Percentiles rank a stretch among this genome's conserved stretches.
Evolutionary conservation across 2,113 vertebrate species (phyloP).

Genomic region (Oncorhynchus gorbuscha): DNA sequence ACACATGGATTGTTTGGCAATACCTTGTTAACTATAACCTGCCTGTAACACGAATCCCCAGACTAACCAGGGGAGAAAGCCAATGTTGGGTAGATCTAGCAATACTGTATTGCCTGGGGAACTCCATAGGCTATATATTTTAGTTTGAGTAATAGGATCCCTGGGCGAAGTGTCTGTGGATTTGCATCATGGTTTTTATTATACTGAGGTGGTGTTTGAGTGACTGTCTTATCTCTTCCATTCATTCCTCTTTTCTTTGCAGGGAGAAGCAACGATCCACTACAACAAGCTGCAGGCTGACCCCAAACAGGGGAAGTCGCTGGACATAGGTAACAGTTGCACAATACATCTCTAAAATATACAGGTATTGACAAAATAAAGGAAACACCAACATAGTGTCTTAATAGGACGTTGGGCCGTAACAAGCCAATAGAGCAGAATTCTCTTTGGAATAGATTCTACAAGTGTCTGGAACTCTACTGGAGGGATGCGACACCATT

Average conservation of each 20-base stretch:
- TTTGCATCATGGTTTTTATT: neutral
- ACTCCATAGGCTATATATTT: too few relatives aligned
- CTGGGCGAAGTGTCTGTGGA: too few relatives aligned
- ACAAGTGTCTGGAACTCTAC: too few relatives aligned
- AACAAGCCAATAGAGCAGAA: too few relatives aligned
- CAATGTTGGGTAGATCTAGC: neutral
- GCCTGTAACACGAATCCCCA: slow-evolving; percentile 1
- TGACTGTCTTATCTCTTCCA: neutral
- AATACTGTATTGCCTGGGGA: neutral
- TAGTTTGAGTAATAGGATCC: too few relatives aligned
- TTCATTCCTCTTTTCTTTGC: slow-evolving; percentile 33
- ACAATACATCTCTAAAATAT: neutral
- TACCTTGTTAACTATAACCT: too few relatives aligned
- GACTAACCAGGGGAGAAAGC: neutral
- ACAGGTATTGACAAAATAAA: too few relatives aligned
- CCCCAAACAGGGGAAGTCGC: slow-evolving; percentile 94
- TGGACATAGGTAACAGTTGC: slow-evolving; percentile 86
- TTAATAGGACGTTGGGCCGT: too few relatives aligned
- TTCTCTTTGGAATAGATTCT: too few relatives aligned
- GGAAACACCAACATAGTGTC: too few relatives aligned
- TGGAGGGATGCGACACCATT: too few relatives aligned
- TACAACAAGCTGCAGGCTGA: slow-evolving; percentile 99
- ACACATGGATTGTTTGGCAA: too few relatives aligned
- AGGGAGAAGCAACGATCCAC: slow-evolving; percentile 94
- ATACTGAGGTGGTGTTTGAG: neutral